Evolutionary conservation across 2,888 invertebrate genomes (phyloP).

Genomic region (Microctonus aethiopoides): DNA sequence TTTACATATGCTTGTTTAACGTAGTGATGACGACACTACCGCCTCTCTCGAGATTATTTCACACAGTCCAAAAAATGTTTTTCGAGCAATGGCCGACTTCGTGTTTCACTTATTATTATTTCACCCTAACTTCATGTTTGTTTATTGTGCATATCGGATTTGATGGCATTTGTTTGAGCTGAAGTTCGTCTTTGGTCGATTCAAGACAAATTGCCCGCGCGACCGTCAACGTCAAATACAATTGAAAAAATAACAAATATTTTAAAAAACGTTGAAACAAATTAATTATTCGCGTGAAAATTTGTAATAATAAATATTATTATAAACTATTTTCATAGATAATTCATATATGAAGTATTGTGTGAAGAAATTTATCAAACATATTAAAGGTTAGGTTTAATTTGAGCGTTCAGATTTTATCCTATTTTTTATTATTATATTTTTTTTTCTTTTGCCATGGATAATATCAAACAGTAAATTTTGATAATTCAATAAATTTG

Average conservation of each 20-base stretch:
- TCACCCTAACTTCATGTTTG: slow-evolving; percentile 65
- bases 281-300: neutral
- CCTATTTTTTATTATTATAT: too few species aligned
- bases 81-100: slow-evolving; percentile 39
- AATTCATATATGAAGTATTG: neutral
- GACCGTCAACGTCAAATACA: neutral
- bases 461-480: neutral
- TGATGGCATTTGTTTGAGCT: slow-evolving; percentile 64
- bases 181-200: slow-evolving; percentile 62
- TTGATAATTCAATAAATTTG: neutral
- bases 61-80: neutral
- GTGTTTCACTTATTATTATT: slow-evolving; percentile 38
- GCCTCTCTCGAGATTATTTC: neutral
- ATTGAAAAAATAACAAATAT: slow-evolving; percentile 20
- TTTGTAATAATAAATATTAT: too few species aligned
- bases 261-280: slow-evolving; percentile 2
- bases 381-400: neutral
- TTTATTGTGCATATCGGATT: neutral
- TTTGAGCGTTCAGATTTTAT: too few species aligned
- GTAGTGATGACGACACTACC: slow-evolving; percentile 11
- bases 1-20: neutral
- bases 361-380: slow-evolving; percentile 5
- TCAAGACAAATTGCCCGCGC: slow-evolving; percentile 29
- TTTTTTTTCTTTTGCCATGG: neutral
- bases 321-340: too few species aligned